Base-by-base conservation (phyloP, 2,797 vertebrate genomes). In the Enteromius fasciolatus region DNA sequence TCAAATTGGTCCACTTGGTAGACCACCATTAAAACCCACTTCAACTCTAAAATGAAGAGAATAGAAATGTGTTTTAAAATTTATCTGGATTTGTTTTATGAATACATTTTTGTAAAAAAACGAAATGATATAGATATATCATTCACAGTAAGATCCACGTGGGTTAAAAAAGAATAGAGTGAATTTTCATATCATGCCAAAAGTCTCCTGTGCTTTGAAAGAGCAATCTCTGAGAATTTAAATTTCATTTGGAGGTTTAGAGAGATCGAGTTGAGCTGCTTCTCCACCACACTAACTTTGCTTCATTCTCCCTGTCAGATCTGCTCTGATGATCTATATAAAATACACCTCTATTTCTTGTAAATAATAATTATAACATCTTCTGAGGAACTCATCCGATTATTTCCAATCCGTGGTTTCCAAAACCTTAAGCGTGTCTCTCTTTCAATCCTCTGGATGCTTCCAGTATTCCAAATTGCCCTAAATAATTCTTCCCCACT, bases 401-500 rank as follows among this genome's bases (percentile, higher is more conserved):
- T 61, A 70, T 46, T 80, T 80, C 67, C 52, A 36, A 80, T 48
- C 14, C 2, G 0, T 69, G 54, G 41, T 61, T 72, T 72, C 68
- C 54, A 80, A 80, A 80, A 46, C 25, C 12, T 44, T 25, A 15
- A 74, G 31, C 8, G 31, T 39, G 39, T 61, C 54, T 72, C 54
- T 48, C 28, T 48, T 66, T 66, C 0, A 18, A 25, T 72, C 68
- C 41, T 50, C 28, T 25, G 52, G 67, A 72, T 3, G 20, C 8
- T 61, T 31, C 2, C 54, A 73, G 28, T 7, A 39, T 64, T 70
- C 75, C 68, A 81, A 76, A 68, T 78, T 76, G 72, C 64, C 28
- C 52, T 64, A 83, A 83, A 86, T 83, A 86, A 80, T 86, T 83
- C 77, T 75, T 76, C 48, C 28, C 46, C 72, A 20, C 81, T 75